A percentile compares a stretch with the other conserved stretches of the same genome.
These are phyloP conservation scores for Cheilosia urbana DNA, from an alignment of 2,888 invertebrate genomes.

Conservation along the genomic window DNA sequence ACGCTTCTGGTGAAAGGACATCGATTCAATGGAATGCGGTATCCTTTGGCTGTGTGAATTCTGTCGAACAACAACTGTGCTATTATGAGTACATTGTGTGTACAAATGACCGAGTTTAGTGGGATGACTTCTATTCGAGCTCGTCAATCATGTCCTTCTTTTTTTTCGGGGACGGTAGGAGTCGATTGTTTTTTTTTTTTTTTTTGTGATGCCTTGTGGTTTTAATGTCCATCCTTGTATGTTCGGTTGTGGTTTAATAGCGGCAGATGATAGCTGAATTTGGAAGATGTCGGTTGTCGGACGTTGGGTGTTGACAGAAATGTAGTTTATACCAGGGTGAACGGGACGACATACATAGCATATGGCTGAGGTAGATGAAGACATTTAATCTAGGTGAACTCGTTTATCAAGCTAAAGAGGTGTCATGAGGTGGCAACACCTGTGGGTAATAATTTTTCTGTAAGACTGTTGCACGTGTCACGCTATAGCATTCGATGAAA, in stretches of 20 bases:
- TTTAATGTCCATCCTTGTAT: slow-evolving; percentile 35
- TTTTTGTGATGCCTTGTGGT: slow-evolving; percentile 28
- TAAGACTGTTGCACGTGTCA: neutral
- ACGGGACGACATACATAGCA: slow-evolving; percentile 3
- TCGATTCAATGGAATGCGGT: slow-evolving; percentile 40
- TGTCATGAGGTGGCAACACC: slow-evolving; percentile 39
- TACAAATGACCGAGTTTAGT: slow-evolving; percentile 71
- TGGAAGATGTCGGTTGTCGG: neutral
- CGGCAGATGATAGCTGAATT: slow-evolving; percentile 56
- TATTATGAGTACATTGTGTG: slow-evolving; percentile 60
- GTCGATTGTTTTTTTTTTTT: slow-evolving; percentile 25
- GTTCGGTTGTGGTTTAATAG: slow-evolving; percentile 36
- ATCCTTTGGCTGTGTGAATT: slow-evolving; percentile 32
- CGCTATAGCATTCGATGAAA: neutral
- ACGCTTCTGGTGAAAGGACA: slow-evolving; percentile 34
- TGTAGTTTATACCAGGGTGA: neutral
- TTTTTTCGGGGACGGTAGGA: slow-evolving; percentile 12
- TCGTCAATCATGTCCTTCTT: slow-evolving; percentile 55
- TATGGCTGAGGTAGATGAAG: slow-evolving; percentile 29
- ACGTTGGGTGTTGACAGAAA: slow-evolving; percentile 56
- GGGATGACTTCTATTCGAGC: slow-evolving; percentile 62
- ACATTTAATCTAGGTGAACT: slow-evolving; percentile 13
- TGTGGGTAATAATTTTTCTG: slow-evolving; percentile 2
- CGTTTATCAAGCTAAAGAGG: slow-evolving; percentile 20
- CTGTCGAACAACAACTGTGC: slow-evolving; percentile 43